phyloP scores from a whole-genome alignment of 2,888 invertebrate species.

The Phlogophora meticulosa region DNA sequence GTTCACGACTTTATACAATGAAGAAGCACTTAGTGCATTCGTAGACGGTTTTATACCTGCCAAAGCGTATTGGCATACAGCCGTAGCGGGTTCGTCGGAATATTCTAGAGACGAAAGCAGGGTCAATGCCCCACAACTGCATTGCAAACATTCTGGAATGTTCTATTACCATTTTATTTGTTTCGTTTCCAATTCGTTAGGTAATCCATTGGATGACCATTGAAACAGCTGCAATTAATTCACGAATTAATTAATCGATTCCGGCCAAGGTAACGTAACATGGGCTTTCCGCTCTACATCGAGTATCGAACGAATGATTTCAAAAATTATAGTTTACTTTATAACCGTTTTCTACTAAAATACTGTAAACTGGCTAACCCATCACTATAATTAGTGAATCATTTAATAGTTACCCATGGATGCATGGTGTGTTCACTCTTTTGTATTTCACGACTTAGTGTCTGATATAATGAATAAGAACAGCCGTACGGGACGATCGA shows the following conservation, averaged over 20 bases:
- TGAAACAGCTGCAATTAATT: slow-evolving; percentile 48
- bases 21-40: slow-evolving; percentile 6
- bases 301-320: slow-evolving; percentile 12
- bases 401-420: background rate
- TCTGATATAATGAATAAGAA: too few relatives aligned
- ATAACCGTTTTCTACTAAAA: background rate
- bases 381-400: background rate
- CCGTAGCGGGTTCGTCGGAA: slow-evolving; percentile 37
- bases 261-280: slow-evolving; percentile 56
- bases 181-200: slow-evolving; percentile 35
- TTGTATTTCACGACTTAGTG: too few relatives aligned
- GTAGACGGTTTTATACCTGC: background rate
- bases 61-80: background rate
- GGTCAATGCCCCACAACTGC: slow-evolving; percentile 62
- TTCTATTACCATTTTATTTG: slow-evolving; percentile 28
- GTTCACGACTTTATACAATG: background rate
- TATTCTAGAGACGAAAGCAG: slow-evolving; percentile 66
- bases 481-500: too few relatives aligned
- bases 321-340: background rate
- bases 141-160: slow-evolving; percentile 21
- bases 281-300: slow-evolving; percentile 34
- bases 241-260: slow-evolving; percentile 44
- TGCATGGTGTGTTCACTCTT: background rate
- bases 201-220: slow-evolving; percentile 38
- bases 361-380: background rate